Conservation (phyloP, 2,113 vertebrate genomes). For the Redunca redunca region DNA sequence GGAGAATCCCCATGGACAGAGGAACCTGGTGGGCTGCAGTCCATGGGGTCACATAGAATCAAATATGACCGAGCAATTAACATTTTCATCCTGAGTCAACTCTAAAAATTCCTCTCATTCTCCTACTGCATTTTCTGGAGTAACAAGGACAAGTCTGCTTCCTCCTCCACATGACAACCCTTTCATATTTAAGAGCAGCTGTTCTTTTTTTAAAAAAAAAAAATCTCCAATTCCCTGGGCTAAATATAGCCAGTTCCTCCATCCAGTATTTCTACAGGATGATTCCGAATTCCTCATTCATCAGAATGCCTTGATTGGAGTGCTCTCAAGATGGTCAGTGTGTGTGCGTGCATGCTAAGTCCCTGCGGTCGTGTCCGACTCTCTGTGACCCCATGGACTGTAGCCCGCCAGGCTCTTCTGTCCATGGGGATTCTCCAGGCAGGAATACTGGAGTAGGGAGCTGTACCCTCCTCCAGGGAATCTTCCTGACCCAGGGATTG, state of each 20-base stretch:
- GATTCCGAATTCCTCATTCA: background rate
- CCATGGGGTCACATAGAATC: background rate
- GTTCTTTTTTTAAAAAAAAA: background rate
- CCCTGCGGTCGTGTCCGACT: fast-evolving
- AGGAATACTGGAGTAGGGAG: background rate
- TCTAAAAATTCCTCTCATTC: background rate
- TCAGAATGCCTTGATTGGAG: background rate
- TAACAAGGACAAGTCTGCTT: background rate
- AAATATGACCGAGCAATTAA: background rate
- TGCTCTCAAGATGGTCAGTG: background rate
- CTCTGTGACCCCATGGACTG: background rate
- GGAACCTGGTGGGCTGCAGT: background rate
- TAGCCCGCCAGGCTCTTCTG: background rate
- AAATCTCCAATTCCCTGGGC: background rate
- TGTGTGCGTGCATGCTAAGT: fast-evolving
- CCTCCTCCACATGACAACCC: background rate
- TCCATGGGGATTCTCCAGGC: background rate
- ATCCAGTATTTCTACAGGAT: background rate
- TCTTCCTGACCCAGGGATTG: background rate
- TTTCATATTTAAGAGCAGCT: slow-evolving; percentile 43
- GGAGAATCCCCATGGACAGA: background rate
- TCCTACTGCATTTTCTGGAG: background rate
- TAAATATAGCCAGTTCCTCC: background rate
- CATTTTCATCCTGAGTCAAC: background rate
- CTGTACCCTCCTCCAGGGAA: background rate